A percentile compares a stretch with the other conserved stretches of the same genome.
phyloP scores from a whole-genome alignment of 2,888 invertebrate species.

The Crioceris asparagi region DNA sequence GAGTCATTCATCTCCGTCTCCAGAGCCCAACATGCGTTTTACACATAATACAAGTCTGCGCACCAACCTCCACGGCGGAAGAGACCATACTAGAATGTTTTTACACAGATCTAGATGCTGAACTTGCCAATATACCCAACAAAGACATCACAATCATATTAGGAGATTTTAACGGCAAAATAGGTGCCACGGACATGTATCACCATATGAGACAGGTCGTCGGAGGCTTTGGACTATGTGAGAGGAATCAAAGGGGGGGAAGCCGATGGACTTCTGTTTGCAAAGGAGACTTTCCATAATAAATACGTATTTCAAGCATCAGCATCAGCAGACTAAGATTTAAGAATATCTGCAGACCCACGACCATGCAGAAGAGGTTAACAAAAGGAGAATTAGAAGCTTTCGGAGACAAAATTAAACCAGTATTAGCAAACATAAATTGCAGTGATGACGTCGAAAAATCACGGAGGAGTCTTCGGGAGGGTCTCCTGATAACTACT shows the following conservation, averaged over 20 bases:
- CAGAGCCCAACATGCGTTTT: neutral
- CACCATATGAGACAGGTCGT: neutral
- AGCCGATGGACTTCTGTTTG: neutral
- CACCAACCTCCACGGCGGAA: neutral
- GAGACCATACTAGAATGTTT: neutral
- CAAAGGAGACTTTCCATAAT: neutral
- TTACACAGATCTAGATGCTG: neutral
- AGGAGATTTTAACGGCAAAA: neutral
- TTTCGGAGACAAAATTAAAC: too few relatives aligned
- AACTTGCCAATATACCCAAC: neutral
- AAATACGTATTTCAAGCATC: conserved; percentile 1
- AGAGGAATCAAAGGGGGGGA: neutral
- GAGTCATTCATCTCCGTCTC: too few relatives aligned
- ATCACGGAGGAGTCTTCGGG: too few relatives aligned
- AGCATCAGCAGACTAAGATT: neutral
- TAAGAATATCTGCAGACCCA: neutral
- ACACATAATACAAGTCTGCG: conserved; percentile 1
- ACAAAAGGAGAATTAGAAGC: too few relatives aligned
- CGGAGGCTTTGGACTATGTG: neutral
- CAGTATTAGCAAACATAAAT: too few relatives aligned
- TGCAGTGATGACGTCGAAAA: too few relatives aligned
- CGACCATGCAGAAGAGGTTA: too few relatives aligned
- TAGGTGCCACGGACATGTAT: neutral
- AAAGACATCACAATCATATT: neutral
- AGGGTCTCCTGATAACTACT: too few relatives aligned